Percentiles rank a stretch among this genome's conserved stretches.
phyloP scores from a whole-genome alignment of 1,140 invertebrate genomes.

The Caenorhabditis briggsae region DNA sequence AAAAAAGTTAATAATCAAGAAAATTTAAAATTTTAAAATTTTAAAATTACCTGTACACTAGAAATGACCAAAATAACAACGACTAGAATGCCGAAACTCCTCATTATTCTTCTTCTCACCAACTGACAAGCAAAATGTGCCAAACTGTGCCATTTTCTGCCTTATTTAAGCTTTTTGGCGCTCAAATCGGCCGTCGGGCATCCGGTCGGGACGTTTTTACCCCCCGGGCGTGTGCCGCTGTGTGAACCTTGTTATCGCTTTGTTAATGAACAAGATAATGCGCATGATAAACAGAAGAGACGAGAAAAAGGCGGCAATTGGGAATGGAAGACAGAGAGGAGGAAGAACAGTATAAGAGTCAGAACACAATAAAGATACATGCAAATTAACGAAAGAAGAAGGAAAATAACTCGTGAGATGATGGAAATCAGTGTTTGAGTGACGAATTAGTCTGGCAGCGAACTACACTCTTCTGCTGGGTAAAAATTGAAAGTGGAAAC shows the following conservation, averaged over 20 bases:
- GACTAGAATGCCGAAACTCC: neutral
- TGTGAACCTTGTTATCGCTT: conserved; percentile 53
- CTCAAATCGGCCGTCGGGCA: neutral
- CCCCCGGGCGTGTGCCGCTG: neutral
- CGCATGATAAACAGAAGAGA: conserved; percentile 27
- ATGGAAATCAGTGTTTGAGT: conserved; percentile 19
- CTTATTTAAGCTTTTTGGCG: conserved; percentile 24
- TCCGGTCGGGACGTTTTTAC: conserved; percentile 54
- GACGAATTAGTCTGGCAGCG: neutral
- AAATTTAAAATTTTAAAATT: neutral
- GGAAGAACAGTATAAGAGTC: neutral
- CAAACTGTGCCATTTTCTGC: conserved; percentile 16
- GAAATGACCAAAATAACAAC: neutral
- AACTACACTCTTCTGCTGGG: neutral
- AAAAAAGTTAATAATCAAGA: neutral
- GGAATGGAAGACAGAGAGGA: neutral
- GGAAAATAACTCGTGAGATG: conserved; percentile 14
- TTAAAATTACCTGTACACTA: conserved; percentile 15
- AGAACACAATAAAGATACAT: conserved; percentile 7
- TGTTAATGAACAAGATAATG: conserved; percentile 46
- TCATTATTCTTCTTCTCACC: neutral
- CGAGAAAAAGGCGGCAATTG: too few species aligned
- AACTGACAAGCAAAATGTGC: conserved; percentile 16
- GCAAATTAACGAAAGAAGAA: neutral
- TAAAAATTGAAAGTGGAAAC: neutral